Conservation (phyloP, 2,888 invertebrate species). For the Xestia rhomboidea region DNA sequence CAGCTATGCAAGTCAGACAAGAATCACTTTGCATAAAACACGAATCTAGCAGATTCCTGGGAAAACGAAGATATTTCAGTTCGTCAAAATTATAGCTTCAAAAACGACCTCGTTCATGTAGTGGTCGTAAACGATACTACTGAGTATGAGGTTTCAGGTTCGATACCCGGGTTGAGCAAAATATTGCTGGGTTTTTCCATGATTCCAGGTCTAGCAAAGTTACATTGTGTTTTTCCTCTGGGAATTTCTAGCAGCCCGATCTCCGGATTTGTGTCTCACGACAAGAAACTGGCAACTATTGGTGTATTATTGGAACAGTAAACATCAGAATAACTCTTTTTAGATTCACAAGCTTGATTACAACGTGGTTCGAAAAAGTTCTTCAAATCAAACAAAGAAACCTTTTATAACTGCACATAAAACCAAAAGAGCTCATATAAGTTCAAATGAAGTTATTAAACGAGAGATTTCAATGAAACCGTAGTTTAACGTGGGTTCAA, state of each 20-base stretch:
- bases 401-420: neutral
- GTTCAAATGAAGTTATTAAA: constrained; percentile 24
- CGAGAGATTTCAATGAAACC: constrained; percentile 45
- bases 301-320: neutral
- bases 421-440: constrained; percentile 24
- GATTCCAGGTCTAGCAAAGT: neutral
- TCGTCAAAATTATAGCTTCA: neutral
- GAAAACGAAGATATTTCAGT: neutral
- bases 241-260: neutral
- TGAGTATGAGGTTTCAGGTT: neutral
- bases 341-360: neutral
- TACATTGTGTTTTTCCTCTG: neutral
- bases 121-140: neutral
- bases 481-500: constrained; percentile 27
- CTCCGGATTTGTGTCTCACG: neutral
- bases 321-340: neutral
- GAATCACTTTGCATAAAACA: constrained; percentile 19
- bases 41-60: neutral
- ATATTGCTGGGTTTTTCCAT: neutral
- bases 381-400: neutral
- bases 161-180: neutral
- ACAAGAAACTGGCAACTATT: neutral
- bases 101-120: neutral
- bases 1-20: constrained; percentile 14
- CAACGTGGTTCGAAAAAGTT: neutral